These are phyloP conservation scores for Willisornis vidua DNA, from an alignment of 2,113 vertebrate species.

Conservation along the genomic window DNA sequence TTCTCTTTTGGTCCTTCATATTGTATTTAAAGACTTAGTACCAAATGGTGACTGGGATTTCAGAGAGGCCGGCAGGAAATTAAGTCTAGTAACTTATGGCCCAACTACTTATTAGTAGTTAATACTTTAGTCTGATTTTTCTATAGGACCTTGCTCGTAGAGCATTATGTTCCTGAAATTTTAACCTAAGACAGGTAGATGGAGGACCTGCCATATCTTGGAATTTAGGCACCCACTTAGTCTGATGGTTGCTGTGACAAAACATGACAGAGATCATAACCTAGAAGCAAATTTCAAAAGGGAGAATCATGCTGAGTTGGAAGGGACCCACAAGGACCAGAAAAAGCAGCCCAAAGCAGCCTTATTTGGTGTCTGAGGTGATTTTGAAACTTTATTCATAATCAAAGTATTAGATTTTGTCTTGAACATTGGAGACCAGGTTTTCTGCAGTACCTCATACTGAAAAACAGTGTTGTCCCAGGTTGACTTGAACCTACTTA, in stretches of 20 bases:
- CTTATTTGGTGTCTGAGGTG: neutral
- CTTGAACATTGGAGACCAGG: neutral
- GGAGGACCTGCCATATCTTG: neutral
- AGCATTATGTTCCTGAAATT: neutral
- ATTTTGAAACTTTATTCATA: neutral
- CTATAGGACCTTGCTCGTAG: neutral
- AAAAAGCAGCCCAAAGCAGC: neutral
- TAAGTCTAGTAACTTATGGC: neutral
- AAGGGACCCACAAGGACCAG: neutral
- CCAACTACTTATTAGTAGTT: neutral
- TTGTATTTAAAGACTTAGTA: neutral
- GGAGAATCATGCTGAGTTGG: neutral
- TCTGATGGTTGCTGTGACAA: neutral
- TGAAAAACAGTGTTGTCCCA: neutral
- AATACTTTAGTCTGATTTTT: neutral
- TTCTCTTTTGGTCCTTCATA: neutral
- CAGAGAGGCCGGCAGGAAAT: neutral
- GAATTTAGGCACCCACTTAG: neutral
- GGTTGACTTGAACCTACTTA: neutral
- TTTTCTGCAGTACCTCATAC: fast-evolving
- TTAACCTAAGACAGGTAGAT: neutral
- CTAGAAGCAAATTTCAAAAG: neutral
- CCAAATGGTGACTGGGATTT: neutral
- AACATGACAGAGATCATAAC: neutral
- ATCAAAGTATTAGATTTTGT: neutral